Conservation (phyloP, 1,140 invertebrate genomes). For the Rhynchophorus ferrugineus region DNA sequence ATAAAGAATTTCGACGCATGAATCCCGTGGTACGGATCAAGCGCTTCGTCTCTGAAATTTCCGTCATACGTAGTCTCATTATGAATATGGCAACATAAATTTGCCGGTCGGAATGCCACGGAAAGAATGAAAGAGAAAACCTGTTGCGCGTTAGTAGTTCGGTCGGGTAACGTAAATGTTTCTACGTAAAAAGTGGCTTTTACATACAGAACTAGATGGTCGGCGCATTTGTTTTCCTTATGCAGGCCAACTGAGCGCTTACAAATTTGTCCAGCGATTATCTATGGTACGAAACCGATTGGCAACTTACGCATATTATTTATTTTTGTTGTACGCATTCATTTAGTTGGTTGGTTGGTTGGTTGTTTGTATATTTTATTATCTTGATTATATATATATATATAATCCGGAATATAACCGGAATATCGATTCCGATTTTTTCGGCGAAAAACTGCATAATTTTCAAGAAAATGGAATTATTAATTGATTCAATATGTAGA, state of each 20-base stretch:
- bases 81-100: conserved; percentile 21
- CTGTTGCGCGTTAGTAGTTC: neutral
- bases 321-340: too few relatives aligned
- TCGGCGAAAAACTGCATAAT: too few relatives aligned
- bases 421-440: too few relatives aligned
- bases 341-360: too few relatives aligned
- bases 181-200: neutral
- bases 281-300: neutral
- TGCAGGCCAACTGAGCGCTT: neutral
- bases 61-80: conserved; percentile 19
- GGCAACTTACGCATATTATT: neutral
- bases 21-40: conserved; percentile 12
- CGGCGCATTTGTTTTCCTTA: neutral
- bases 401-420: too few relatives aligned
- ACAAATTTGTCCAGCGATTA: neutral
- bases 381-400: too few relatives aligned
- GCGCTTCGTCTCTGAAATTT: conserved; percentile 12
- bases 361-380: too few relatives aligned
- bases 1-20: conserved; percentile 8
- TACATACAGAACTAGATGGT: neutral
- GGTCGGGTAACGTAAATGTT: conserved; percentile 3
- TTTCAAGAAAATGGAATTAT: too few relatives aligned
- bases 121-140: conserved; percentile 11
- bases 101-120: conserved; percentile 2
- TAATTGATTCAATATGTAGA: too few relatives aligned